Conservation (phyloP, 2,888 invertebrate species). For the Metacarcinus magister region DNA sequence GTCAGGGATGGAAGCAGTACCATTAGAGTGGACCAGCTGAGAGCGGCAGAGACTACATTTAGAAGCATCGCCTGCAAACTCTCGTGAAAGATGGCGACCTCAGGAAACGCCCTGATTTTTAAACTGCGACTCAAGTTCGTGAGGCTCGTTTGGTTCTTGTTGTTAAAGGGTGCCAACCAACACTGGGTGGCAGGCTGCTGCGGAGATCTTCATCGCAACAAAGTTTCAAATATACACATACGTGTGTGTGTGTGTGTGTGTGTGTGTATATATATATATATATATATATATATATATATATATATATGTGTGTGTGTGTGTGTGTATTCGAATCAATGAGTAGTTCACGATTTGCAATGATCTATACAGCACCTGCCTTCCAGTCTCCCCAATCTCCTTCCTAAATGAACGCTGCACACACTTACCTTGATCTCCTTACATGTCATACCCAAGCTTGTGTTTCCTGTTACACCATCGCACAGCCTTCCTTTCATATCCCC, state of each 20-base stretch:
- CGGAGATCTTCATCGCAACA: background rate
- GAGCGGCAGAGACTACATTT: background rate
- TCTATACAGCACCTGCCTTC: background rate
- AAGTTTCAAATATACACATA: background rate
- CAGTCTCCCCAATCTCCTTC: background rate
- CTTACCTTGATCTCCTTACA: background rate
- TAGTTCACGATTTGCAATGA: background rate
- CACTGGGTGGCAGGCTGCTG: background rate
- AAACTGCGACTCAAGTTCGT: constrained; percentile 35
- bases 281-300: constrained; percentile 2
- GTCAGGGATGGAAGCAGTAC: background rate
- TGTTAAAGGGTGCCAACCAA: background rate
- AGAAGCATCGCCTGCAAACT: constrained; percentile 22
- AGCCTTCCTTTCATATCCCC: background rate
- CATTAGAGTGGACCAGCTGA: background rate
- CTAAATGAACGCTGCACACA: background rate
- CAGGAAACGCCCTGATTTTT: constrained; percentile 62
- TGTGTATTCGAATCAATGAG: background rate
- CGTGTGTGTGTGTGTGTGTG: background rate
- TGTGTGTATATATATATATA: constrained; percentile 30
- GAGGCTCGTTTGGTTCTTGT: background rate
- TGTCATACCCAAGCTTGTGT: background rate
- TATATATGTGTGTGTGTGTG: background rate
- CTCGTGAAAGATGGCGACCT: constrained; percentile 58
- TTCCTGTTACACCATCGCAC: background rate